Evolutionary conservation across 2,888 invertebrate species (phyloP).

Genomic region (Sylvicola cinctus): DNA sequence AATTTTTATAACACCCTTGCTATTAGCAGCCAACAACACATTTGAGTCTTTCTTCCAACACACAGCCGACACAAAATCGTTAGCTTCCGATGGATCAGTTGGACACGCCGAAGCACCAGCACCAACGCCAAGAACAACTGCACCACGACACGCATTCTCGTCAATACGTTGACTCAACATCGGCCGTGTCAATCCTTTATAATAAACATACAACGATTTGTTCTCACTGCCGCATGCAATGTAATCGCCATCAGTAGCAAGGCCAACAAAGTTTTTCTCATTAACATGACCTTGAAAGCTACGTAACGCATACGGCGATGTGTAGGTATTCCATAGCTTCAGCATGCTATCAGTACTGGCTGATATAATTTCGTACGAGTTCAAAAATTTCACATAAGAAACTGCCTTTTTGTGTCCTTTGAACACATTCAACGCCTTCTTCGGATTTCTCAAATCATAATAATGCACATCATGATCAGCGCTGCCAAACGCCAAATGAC

Average conservation of each 20-base stretch:
- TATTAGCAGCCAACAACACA: slow-evolving; percentile 80
- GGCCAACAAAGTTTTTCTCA: slow-evolving; percentile 89
- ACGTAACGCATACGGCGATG: slow-evolving; percentile 50
- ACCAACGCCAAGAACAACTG: slow-evolving; percentile 18
- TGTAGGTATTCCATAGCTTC: slow-evolving; percentile 75
- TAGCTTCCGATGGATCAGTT: slow-evolving; percentile 32
- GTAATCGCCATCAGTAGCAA: slow-evolving; percentile 81
- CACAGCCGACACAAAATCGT: slow-evolving; percentile 88
- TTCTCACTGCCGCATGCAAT: slow-evolving; percentile 91
- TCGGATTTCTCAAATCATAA: slow-evolving; percentile 73
- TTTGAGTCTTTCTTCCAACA: slow-evolving; percentile 77
- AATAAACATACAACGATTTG: slow-evolving; percentile 81
- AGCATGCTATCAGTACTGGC: slow-evolving; percentile 82
- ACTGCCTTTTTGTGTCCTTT: slow-evolving; percentile 85
- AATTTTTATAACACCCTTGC: slow-evolving; percentile 83
- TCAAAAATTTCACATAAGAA: slow-evolving; percentile 81
- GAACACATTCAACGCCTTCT: slow-evolving; percentile 61
- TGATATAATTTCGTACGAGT: slow-evolving; percentile 66
- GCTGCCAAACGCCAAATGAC: slow-evolving; percentile 85
- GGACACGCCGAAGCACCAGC: slow-evolving; percentile 5
- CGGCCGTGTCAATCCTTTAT: slow-evolving; percentile 71
- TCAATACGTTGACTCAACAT: slow-evolving; percentile 76
- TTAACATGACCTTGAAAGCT: slow-evolving; percentile 84
- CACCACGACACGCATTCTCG: slow-evolving; percentile 26
- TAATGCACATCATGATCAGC: slow-evolving; percentile 94